Evolutionary conservation across 2,113 vertebrate species (phyloP).

Genomic region (Macquaria australasica): DNA sequence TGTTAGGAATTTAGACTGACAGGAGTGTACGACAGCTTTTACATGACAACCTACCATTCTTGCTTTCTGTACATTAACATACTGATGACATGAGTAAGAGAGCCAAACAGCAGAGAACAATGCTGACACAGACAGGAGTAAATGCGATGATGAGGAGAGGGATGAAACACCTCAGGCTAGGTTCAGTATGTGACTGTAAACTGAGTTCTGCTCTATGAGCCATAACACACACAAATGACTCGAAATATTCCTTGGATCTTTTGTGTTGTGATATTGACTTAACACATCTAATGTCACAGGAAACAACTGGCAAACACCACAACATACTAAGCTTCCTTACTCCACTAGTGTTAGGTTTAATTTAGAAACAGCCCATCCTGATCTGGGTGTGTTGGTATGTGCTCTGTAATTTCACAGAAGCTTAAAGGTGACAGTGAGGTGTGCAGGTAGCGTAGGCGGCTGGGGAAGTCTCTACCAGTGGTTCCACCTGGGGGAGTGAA

Average conservation of each 20-base stretch:
- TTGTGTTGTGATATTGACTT: not conserved
- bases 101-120: not conserved
- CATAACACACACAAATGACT: not conserved
- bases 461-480: slow-evolving; percentile 54
- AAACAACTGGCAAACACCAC: not conserved
- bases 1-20: slow-evolving; percentile 3
- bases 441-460: not conserved
- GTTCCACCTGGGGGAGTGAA: slow-evolving; percentile 41
- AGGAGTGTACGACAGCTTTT: not conserved
- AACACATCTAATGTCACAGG: not conserved
- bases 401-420: slow-evolving; percentile 1
- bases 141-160: not conserved
- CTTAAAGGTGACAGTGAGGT: not conserved
- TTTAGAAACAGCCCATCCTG: not conserved
- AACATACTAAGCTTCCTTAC: too few species aligned
- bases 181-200: not conserved
- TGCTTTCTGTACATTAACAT: not conserved
- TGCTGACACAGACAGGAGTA: not conserved
- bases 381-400: not conserved
- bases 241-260: not conserved
- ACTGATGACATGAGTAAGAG: not conserved
- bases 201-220: not conserved
- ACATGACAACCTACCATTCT: not conserved
- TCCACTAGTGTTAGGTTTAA: not conserved
- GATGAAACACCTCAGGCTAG: not conserved